Evolutionary conservation across 2,888 invertebrate genomes (phyloP).

Genomic region (Poecilus cupreus): DNA sequence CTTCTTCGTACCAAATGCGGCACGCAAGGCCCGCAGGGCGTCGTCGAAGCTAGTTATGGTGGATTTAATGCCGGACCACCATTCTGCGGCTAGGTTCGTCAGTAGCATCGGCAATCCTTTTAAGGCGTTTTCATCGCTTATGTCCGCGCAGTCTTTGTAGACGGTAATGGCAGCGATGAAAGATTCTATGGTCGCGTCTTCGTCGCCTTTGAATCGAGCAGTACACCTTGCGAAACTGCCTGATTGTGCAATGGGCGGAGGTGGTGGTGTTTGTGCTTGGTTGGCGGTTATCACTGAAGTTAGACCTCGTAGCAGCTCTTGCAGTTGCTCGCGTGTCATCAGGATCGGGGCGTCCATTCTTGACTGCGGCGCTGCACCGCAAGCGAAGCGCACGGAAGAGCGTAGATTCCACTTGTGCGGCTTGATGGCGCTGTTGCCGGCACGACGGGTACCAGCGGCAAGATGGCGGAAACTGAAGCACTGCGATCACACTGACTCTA

Average conservation of each 20-base stretch:
- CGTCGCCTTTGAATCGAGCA: not conserved
- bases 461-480: not conserved
- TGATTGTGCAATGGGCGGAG: not conserved
- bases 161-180: conserved; percentile 56
- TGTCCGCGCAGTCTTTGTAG: conserved; percentile 57
- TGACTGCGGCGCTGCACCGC: no score
- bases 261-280: not conserved
- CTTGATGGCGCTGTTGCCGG: not conserved
- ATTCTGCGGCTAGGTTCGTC: conserved; percentile 57
- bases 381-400: no score
- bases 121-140: conserved; percentile 59
- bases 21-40: not conserved
- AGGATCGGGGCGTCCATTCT: no score
- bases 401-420: no score
- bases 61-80: conserved; percentile 61
- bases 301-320: not conserved
- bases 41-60: conserved; percentile 1
- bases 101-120: conserved; percentile 60
- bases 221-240: not conserved
- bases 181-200: conserved; percentile 5
- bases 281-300: not conserved
- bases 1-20: conserved; percentile 51
- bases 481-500: not conserved
- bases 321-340: no score
- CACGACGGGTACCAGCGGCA: not conserved